Evolutionary conservation across 2,113 vertebrate species (phyloP).

Genomic region (Silurus asotus): DNA sequence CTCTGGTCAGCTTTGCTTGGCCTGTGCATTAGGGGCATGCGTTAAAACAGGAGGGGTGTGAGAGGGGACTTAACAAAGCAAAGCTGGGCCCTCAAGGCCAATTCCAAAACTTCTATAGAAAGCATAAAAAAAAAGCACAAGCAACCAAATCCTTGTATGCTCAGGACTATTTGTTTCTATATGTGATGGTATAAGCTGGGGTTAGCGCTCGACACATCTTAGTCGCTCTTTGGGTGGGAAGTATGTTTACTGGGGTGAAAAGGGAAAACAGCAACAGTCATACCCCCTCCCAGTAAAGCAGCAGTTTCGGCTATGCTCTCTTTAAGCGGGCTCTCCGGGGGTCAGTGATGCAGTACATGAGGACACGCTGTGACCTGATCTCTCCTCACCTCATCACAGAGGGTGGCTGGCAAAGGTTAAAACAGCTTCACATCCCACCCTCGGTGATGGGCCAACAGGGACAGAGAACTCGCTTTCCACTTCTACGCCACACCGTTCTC

Average conservation of each 20-base stretch:
- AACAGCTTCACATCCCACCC: conserved; percentile 80
- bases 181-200: conserved; percentile 63
- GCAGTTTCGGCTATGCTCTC: conserved; percentile 86
- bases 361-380: conserved; percentile 91
- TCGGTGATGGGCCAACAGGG: conserved; percentile 46
- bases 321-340: conserved; percentile 84
- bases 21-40: conserved; percentile 84
- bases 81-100: conserved; percentile 81
- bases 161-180: conserved; percentile 61
- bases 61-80: conserved; percentile 51
- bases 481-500: conserved; percentile 44
- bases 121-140: conserved; percentile 87
- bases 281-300: conserved; percentile 83
- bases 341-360: conserved; percentile 88
- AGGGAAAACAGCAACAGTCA: conserved; percentile 87
- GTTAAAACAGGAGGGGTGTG: conserved; percentile 78
- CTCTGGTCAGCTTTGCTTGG: conserved; percentile 77
- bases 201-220: conserved; percentile 76
- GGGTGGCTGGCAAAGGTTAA: conserved; percentile 96
- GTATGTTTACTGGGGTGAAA: conserved; percentile 86
- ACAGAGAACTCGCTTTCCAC: conserved; percentile 22
- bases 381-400: conserved; percentile 87
- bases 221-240: conserved; percentile 86
- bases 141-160: conserved; percentile 88
- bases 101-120: conserved; percentile 89